Evolutionary conservation across 2,888 invertebrate genomes (phyloP).

Genomic region (Oscheius sp.): DNA sequence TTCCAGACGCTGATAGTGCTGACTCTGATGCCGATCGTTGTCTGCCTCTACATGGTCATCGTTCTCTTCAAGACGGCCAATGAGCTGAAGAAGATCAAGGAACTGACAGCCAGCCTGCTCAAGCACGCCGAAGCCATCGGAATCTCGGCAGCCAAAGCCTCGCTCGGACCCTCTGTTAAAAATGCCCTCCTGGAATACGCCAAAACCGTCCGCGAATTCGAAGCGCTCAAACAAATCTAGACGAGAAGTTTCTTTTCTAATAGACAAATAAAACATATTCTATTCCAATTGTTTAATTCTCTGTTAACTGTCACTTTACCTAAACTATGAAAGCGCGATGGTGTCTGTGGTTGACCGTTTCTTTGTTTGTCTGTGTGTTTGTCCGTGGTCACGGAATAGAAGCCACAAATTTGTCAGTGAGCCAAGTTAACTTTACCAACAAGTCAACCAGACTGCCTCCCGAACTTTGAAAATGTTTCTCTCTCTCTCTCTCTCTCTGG

Average conservation of each 20-base stretch:
- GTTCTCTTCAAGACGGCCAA: background rate
- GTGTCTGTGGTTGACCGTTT: too few species aligned
- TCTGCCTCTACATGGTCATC: conserved; percentile 6
- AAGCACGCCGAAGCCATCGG: conserved; percentile 13
- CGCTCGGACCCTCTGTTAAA: conserved; percentile 11
- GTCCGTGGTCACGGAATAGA: too few species aligned
- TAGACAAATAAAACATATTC: background rate
- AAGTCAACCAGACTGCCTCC: too few species aligned
- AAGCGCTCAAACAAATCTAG: background rate
- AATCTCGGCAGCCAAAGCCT: conserved; percentile 14
- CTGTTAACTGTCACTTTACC: too few species aligned
- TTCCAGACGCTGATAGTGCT: background rate
- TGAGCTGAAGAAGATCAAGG: conserved; percentile 7
- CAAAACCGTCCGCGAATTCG: background rate
- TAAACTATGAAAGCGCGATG: too few species aligned
- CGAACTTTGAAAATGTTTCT: too few species aligned
- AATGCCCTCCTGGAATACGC: conserved; percentile 19
- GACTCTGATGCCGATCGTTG: background rate
- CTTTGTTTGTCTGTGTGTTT: too few species aligned
- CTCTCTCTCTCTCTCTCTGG: too few species aligned
- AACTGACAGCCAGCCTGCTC: background rate
- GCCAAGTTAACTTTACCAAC: too few species aligned
- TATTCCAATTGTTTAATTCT: too few species aligned
- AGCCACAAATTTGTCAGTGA: too few species aligned
- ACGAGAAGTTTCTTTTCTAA: background rate